Evolutionary conservation across 2,113 vertebrate genomes (phyloP), one percentile per base, ranked within the genome.

Genomic region (Sula dactylatra): DNA sequence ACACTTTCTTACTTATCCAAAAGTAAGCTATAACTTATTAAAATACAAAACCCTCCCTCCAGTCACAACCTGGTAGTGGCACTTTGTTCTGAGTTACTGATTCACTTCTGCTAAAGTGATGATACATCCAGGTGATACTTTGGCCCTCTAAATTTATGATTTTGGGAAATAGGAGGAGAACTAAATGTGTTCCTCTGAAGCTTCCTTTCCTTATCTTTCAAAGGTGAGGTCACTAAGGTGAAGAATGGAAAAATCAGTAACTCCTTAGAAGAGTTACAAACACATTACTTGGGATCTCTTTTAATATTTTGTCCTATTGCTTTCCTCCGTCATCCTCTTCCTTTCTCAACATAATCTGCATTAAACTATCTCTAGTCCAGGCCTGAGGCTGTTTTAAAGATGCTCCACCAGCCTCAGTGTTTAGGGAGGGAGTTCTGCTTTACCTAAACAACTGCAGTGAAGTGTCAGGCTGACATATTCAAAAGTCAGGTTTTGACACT

Each of bases 261-360:
- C 44, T 72, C 11, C 36, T 44, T 22, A 40, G 45, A 89, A 71
- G 34, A 77, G 13, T 49, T 74, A 62, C 8, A 36, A 83, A 50
- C 4, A 29, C 0, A 0, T 27, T 49, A 19, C 16, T 84, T 85
- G 21, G 9, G 25, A 2, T 13, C 2, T 55, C 4, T n/a, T 34
- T 47, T 49, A 42, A 73, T 16, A 38, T 65, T 88, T 69, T 44
- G 14, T 76, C 32, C 44, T 90, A 11, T 34, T 52, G 13, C 5
- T 85, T 85, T 82, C 3, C 10, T 87, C 82, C 79, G 25, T 55
- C 11, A 36, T 59, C 29, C 7, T 54, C 11, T 11, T 78, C 11
- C n/a, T 79, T 94, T 26, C 62, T 61, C 50, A 74, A 14, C 2
- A 25, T 17, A 52, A 31, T 61, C 17, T 87, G 1, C 29, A 64